Conservation (phyloP, 2,888 invertebrate species). For the Silvanus unidentatus region DNA sequence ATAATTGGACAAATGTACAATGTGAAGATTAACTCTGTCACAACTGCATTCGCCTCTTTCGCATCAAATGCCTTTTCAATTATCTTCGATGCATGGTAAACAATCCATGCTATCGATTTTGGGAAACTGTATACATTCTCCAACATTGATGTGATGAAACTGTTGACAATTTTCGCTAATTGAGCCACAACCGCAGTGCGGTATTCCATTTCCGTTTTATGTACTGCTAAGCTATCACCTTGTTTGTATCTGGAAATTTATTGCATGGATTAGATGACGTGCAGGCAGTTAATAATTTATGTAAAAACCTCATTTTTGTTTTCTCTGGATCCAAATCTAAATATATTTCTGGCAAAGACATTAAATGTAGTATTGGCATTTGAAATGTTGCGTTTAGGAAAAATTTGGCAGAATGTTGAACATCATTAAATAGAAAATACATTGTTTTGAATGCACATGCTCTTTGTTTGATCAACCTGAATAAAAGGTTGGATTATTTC, state of each 20-base stretch:
- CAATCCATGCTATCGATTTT: constrained; percentile 81
- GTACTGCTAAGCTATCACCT: constrained; percentile 22
- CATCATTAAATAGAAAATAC: constrained; percentile 84
- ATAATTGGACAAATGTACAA: constrained; percentile 95
- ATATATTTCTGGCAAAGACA: constrained; percentile 87
- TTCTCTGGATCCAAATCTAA: constrained; percentile 90
- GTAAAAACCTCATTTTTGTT: constrained; percentile 59
- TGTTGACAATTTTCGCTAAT: constrained; percentile 69
- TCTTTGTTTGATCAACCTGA: constrained; percentile 72
- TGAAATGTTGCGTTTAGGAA: constrained; percentile 90
- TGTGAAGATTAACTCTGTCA: constrained; percentile 88
- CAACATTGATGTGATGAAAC: constrained; percentile 75
- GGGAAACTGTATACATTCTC: constrained; percentile 90
- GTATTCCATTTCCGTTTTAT: constrained; percentile 52
- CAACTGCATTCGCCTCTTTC: constrained; percentile 60
- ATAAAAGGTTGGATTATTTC: constrained; percentile 8
- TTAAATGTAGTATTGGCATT: constrained; percentile 82
- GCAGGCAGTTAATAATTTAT: constrained; percentile 1
- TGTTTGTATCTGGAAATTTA: constrained; percentile 23
- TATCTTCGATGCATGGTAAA: constrained; percentile 74
- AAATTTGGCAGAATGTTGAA: constrained; percentile 82
- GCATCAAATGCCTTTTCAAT: constrained; percentile 56
- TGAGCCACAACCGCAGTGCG: constrained; percentile 73
- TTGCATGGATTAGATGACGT: too few species aligned
- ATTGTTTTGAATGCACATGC: constrained; percentile 82